Percentiles rank a stretch among this genome's conserved stretches.
Evolutionary conservation across 1,140 invertebrate genomes (phyloP).

Genomic region (Tetramorium parvispinum): DNA sequence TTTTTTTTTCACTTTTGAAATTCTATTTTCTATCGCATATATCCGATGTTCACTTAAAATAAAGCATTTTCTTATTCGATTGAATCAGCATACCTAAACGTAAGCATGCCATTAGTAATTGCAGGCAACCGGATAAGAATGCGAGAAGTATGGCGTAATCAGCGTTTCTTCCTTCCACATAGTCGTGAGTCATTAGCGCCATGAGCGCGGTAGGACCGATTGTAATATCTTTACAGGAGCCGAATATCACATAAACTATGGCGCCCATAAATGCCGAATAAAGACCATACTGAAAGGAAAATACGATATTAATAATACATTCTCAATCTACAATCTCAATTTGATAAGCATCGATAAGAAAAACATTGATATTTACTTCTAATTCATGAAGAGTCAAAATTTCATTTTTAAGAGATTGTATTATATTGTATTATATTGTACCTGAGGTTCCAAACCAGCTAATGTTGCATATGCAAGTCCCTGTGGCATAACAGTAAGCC

Average conservation of each 20-base stretch:
- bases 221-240: slow-evolving; percentile 96
- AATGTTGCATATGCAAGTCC: slow-evolving; percentile 94
- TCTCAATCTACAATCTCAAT: background rate
- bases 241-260: slow-evolving; percentile 95
- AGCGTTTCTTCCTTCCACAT: slow-evolving; percentile 88
- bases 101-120: slow-evolving; percentile 93
- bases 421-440: slow-evolving; percentile 78
- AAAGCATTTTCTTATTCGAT: slow-evolving; percentile 10
- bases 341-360: background rate
- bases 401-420: background rate
- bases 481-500: slow-evolving; percentile 95
- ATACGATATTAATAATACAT: background rate
- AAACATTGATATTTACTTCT: background rate
- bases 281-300: slow-evolving; percentile 91
- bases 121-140: slow-evolving; percentile 93
- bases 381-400: background rate
- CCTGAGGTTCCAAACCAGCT: slow-evolving; percentile 93
- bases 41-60: background rate
- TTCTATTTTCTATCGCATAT: slow-evolving; percentile 17
- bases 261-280: slow-evolving; percentile 97
- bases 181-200: slow-evolving; percentile 93
- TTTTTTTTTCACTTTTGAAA: slow-evolving; percentile 14
- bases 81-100: slow-evolving; percentile 88
- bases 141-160: slow-evolving; percentile 94
- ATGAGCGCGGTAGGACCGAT: slow-evolving; percentile 95